phyloP scores from a whole-genome alignment of 2,888 invertebrate species.

The Vanessa cardui region DNA sequence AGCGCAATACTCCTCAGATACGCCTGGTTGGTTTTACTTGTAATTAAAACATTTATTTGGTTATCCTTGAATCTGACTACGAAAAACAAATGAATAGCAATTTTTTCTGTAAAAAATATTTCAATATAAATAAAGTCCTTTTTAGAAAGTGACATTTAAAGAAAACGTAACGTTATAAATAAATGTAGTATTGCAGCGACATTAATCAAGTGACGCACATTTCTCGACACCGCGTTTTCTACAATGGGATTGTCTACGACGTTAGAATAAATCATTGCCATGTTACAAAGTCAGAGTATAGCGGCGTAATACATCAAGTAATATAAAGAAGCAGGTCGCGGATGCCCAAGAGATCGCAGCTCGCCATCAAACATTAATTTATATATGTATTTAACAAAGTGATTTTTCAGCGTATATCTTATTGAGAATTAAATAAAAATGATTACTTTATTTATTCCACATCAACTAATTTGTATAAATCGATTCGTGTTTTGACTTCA shows the following conservation, averaged over 20 bases:
- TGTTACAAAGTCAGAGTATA: slow-evolving; percentile 68
- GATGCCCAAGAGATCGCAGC: slow-evolving; percentile 25
- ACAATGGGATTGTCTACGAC: slow-evolving; percentile 42
- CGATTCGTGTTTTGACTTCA: not conserved
- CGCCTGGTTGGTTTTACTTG: slow-evolving; percentile 51
- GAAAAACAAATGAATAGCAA: not conserved
- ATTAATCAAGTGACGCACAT: slow-evolving; percentile 27
- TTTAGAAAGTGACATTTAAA: not conserved
- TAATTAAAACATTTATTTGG: slow-evolving; percentile 7
- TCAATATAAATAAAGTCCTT: not conserved
- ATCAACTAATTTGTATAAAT: not conserved
- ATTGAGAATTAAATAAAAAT: not conserved
- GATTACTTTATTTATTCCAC: not conserved
- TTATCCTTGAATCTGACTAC: slow-evolving; percentile 3
- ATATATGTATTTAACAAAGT: slow-evolving; percentile 9
- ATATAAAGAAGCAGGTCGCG: slow-evolving; percentile 56
- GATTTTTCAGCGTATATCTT: not conserved
- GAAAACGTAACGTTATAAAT: not conserved
- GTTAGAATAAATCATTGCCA: slow-evolving; percentile 66
- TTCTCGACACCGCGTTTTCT: slow-evolving; percentile 29
- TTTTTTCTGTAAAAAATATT: not conserved
- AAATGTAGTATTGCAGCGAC: slow-evolving; percentile 10
- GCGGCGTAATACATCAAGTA: slow-evolving; percentile 67
- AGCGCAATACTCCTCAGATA: slow-evolving; percentile 70
- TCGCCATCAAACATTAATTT: slow-evolving; percentile 16